Evolutionary conservation across 2,113 vertebrate genomes (phyloP).

Genomic region (Hucho hucho): DNA sequence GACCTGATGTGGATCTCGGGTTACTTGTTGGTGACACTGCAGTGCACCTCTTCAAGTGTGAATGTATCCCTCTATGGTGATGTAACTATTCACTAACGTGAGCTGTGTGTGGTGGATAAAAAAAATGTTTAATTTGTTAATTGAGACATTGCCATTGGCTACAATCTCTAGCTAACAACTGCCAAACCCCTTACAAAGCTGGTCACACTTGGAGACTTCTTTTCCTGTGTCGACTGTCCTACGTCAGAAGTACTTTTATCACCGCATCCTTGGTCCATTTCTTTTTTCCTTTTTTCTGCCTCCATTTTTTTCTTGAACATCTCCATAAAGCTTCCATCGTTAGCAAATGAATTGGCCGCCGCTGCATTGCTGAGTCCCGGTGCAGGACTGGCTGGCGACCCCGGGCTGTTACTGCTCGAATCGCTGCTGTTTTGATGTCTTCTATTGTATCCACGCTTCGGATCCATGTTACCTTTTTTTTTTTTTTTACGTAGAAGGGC

Average conservation of each 20-base stretch:
- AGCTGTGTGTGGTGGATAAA: background rate
- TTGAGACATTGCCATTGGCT: slow-evolving; percentile 5
- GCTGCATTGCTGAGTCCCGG: slow-evolving; percentile 41
- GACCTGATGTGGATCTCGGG: background rate
- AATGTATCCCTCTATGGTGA: background rate
- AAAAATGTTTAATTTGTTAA: background rate
- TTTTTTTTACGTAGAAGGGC: background rate
- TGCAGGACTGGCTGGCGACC: slow-evolving; percentile 61
- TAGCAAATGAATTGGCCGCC: slow-evolving; percentile 85
- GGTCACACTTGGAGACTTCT: slow-evolving; percentile 73
- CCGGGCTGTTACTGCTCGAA: slow-evolving; percentile 69
- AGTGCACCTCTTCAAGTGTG: background rate
- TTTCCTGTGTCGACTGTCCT: slow-evolving; percentile 68
- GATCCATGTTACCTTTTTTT: slow-evolving; percentile 50
- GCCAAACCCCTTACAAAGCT: slow-evolving; percentile 81
- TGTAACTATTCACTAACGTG: background rate
- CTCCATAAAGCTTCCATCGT: slow-evolving; percentile 96
- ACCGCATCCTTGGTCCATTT: slow-evolving; percentile 52
- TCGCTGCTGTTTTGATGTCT: slow-evolving; percentile 51
- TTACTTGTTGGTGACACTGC: background rate
- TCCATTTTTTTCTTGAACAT: slow-evolving; percentile 92
- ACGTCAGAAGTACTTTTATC: slow-evolving; percentile 49
- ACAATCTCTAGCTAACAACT: slow-evolving; percentile 59
- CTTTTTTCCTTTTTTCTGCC: slow-evolving; percentile 66
- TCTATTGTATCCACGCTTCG: slow-evolving; percentile 35